Conservation (phyloP, 2,113 vertebrate genomes). For the Ophiodon elongatus region DNA sequence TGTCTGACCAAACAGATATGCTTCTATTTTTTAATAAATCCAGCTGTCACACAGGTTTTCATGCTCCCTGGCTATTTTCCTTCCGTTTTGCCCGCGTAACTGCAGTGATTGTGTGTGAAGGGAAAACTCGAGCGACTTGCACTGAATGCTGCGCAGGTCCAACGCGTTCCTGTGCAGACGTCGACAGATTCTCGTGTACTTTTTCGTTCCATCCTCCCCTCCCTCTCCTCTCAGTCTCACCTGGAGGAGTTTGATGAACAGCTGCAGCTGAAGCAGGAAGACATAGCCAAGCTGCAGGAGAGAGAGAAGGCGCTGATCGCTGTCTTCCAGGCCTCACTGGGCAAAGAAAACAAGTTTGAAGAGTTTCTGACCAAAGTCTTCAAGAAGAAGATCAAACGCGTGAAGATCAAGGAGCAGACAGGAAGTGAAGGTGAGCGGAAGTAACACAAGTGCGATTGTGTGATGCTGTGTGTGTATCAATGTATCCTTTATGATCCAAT, state of each 20-base stretch:
- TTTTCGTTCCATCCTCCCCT: background rate
- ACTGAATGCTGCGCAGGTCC: background rate
- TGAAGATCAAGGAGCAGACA: constrained; percentile 78
- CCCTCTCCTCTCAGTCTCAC: constrained; percentile 78
- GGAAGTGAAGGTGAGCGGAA: constrained; percentile 69
- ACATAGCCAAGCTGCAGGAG: constrained; percentile 87
- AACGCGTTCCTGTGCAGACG: background rate
- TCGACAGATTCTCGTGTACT: background rate
- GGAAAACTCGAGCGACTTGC: background rate
- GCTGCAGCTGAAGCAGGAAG: constrained; percentile 86
- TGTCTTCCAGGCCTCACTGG: constrained; percentile 87
- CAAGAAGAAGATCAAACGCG: constrained; percentile 87
- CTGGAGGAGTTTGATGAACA: constrained; percentile 83
- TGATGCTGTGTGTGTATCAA: constrained; percentile 1
- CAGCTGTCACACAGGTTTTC: background rate
- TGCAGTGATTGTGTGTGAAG: background rate
- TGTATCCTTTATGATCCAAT: background rate
- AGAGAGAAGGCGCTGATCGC: constrained; percentile 83
- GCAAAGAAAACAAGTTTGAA: constrained; percentile 89
- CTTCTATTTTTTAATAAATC: background rate
- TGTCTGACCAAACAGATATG: background rate
- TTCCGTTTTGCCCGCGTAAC: background rate
- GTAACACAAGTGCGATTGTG: background rate
- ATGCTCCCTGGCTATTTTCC: background rate
- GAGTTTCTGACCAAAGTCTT: constrained; percentile 90